These are phyloP conservation scores for Chiloscyllium punctatum DNA, from an alignment of 2,797 vertebrate genomes.

Conservation along the genomic window DNA sequence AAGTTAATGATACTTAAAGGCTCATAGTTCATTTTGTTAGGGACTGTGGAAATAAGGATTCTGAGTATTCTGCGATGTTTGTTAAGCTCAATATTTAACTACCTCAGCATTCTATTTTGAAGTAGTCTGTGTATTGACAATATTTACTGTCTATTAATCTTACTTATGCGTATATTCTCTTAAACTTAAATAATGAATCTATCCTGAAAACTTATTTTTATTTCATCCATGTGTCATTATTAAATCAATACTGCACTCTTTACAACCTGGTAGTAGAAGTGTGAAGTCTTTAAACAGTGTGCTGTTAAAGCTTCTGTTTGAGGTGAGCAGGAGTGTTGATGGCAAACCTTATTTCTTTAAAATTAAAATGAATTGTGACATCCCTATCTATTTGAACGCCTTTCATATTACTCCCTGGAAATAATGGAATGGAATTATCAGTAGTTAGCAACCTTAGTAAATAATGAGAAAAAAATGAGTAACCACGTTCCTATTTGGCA, in stretches of 20 bases:
- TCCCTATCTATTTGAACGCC: not conserved
- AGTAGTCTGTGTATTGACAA: not conserved
- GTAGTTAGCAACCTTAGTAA: not conserved
- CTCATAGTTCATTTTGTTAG: not conserved
- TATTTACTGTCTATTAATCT: not conserved
- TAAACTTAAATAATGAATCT: not conserved
- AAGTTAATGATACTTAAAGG: not conserved
- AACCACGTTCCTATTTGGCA: not conserved
- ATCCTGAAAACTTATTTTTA: not conserved
- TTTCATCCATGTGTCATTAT: not conserved
- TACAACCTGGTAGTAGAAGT: not conserved
- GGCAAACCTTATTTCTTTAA: not conserved
- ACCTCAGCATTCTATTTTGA: not conserved
- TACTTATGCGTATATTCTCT: not conserved
- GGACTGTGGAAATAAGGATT: not conserved
- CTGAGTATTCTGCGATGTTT: not conserved
- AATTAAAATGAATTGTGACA: not conserved
- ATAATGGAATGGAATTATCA: not conserved
- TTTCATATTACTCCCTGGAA: not conserved
- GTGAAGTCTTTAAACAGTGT: not conserved
- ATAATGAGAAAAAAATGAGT: not conserved
- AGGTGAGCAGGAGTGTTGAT: not conserved
- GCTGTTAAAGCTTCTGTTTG: not conserved
- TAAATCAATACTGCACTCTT: not conserved
- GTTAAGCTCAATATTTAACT: not conserved